Conservation (phyloP, 2,113 vertebrate species). For the Neolamprologus variostigma region DNA sequence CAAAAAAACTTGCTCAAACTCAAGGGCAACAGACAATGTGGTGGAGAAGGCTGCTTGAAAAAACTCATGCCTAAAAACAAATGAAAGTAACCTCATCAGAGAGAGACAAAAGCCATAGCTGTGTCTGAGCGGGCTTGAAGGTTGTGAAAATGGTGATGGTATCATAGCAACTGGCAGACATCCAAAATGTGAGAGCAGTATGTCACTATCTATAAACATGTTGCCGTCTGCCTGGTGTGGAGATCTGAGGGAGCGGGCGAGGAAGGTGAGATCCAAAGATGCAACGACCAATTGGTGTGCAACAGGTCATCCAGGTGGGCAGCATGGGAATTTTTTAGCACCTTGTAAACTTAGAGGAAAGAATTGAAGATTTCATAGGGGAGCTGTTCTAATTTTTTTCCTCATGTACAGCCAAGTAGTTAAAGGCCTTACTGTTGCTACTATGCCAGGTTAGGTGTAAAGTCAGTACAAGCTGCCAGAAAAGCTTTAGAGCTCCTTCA, state of each 20-base stretch:
- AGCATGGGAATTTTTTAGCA: not conserved
- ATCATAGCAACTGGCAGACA: slow-evolving; percentile 37
- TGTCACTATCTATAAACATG: not conserved
- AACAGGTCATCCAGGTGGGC: slow-evolving; percentile 2
- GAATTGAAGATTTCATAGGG: not conserved
- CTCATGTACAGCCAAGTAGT: not conserved
- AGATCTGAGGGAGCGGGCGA: not conserved
- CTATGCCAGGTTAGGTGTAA: not conserved
- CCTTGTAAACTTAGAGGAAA: not conserved
- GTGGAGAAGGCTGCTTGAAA: not conserved
- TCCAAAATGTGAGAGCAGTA: slow-evolving; percentile 14
- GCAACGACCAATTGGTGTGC: not conserved
- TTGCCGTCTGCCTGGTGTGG: not conserved
- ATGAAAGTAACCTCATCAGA: not conserved
- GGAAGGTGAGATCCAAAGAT: not conserved
- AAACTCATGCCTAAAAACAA: not conserved
- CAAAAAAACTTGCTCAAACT: not conserved
- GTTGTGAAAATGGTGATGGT: slow-evolving; percentile 1
- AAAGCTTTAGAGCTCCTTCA: not conserved
- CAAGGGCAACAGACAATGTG: not conserved
- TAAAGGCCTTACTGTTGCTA: not conserved
- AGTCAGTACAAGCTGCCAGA: not conserved
- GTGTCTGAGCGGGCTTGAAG: not conserved
- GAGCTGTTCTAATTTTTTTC: not conserved
- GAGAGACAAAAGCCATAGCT: not conserved